Evolutionary conservation across 2,888 invertebrate genomes (phyloP).

Genomic region (Phymatocera aterrima): DNA sequence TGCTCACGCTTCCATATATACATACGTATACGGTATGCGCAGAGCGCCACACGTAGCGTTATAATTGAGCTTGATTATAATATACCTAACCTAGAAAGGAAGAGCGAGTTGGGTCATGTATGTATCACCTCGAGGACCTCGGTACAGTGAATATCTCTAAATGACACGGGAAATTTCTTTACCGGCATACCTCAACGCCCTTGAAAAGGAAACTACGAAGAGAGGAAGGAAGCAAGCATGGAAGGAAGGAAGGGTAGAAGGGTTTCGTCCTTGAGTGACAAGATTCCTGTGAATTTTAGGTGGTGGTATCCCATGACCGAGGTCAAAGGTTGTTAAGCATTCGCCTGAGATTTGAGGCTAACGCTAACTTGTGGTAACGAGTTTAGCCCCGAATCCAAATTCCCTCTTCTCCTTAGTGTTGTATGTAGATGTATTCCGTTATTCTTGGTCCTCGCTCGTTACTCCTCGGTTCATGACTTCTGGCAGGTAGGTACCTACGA

Average conservation of each 20-base stretch:
- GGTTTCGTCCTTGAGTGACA: slow-evolving; percentile 16
- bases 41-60: too few relatives aligned
- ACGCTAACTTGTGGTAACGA: slow-evolving; percentile 22
- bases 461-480: slow-evolving; percentile 33
- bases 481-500: background rate
- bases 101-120: too few relatives aligned
- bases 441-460: slow-evolving; percentile 41
- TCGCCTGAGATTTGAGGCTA: slow-evolving; percentile 33
- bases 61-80: too few relatives aligned
- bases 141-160: too few relatives aligned
- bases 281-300: slow-evolving; percentile 29
- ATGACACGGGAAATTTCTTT: too few relatives aligned
- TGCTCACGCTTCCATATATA: too few relatives aligned
- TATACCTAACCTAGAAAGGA: too few relatives aligned
- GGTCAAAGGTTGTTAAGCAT: slow-evolving; percentile 35
- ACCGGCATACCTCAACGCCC: background rate
- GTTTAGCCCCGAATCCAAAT: slow-evolving; percentile 26
- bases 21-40: too few relatives aligned
- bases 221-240: too few relatives aligned
- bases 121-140: too few relatives aligned
- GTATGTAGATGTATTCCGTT: slow-evolving; percentile 20
- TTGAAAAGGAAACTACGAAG: slow-evolving; percentile 20
- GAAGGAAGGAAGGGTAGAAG: background rate
- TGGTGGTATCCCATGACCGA: background rate
- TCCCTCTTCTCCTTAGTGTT: slow-evolving; percentile 37